These are phyloP conservation scores for Sorex fumeus DNA, from an alignment of 2,113 vertebrate genomes.

Conservation along the genomic window DNA sequence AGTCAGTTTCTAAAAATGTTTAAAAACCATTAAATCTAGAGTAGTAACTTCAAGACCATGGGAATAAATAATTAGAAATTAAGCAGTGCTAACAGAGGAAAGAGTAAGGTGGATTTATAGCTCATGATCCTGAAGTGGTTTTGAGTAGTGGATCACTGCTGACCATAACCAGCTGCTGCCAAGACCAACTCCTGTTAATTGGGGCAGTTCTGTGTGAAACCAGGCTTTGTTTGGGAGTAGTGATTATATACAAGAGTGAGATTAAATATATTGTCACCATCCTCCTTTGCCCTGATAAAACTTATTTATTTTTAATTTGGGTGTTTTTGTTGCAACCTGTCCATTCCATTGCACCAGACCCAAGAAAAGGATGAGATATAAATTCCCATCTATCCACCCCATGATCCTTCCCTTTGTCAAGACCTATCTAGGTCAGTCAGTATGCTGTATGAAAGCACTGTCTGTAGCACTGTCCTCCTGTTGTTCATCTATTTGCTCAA, in stretches of 20 bases:
- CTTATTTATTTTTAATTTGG: not conserved
- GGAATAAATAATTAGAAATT: constrained; percentile 6
- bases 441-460: too few species aligned
- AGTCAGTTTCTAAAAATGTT: constrained; percentile 29
- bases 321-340: constrained; percentile 24
- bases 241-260: not conserved
- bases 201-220: not conserved
- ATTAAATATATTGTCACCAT: not conserved
- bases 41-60: not conserved
- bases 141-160: not conserved
- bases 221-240: not conserved
- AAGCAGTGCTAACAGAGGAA: constrained; percentile 22
- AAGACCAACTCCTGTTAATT: not conserved
- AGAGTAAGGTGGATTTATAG: not conserved
- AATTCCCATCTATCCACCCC: constrained; percentile 46
- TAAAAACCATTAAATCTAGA: constrained; percentile 38
- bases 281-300: not conserved
- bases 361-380: constrained; percentile 33
- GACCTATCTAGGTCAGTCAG: too few species aligned
- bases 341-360: constrained; percentile 25
- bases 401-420: too few species aligned
- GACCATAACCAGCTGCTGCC: not conserved
- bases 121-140: not conserved
- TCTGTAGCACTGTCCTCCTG: too few species aligned
- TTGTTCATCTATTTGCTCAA: too few species aligned